Evolutionary conservation across 2,888 invertebrate species (phyloP), one percentile per base, ranked within the genome.

Genomic region (Heteropelma amictum): DNA sequence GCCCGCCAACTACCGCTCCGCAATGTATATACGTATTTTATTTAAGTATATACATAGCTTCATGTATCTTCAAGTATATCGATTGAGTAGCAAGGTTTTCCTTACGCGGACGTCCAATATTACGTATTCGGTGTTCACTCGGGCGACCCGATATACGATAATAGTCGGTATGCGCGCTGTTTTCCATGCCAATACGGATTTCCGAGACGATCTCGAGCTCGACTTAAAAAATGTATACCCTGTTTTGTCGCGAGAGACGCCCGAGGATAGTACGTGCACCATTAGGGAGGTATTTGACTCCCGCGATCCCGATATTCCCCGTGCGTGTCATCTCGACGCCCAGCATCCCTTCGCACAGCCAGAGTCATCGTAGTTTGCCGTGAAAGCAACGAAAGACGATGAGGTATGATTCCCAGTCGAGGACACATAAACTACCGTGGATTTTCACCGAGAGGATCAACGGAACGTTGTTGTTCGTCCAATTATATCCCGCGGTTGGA

Each of bases 401-500:
- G 65, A 67, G 54, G 54, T 54, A 61, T 42, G 51, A 49, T 49
- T 58, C 51, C n/a, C 42, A 42, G 26, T 33, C 28, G 28, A 40
- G 53, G 49, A 45, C 35, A 63, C 33, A 14, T 38, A 47, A 38
- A 35, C 28, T 51, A 67, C 47, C 63, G n/a, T 51, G 42, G 61
- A 53, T 54, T 68, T 61, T 12, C 42, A 40, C 40, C 30, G 19
- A 54, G 54, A 49, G 65, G 49, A 63, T 67, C 56, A 49, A 26
- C 56, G 42, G 56, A 49, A 71, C 63, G 51, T 65, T 70, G 70
- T 68, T 76, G 75, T 71, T 75, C 71, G 71, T 71, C 71, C 71
- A 76, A 76, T 76, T 72, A 72, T 72, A 63, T 58, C 63, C 45
- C 67, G 63, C 19, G 67, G 71, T 68, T 58, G 51, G 51, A 63